Evolutionary conservation across 2,113 vertebrate genomes (phyloP).

Genomic region (Macquaria ambigua): DNA sequence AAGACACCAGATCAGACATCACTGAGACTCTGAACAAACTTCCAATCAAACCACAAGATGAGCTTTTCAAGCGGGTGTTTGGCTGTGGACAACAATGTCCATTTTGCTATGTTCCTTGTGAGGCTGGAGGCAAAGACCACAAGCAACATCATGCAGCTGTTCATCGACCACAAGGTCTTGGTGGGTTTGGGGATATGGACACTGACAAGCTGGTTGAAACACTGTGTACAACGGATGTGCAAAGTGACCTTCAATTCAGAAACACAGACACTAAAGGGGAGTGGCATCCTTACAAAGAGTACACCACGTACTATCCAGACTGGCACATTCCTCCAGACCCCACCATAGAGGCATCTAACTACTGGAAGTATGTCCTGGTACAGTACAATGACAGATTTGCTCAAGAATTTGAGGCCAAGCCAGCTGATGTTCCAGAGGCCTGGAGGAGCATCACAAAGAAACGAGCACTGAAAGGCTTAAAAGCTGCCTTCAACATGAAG

Average conservation of each 20-base stretch:
- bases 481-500: conserved; percentile 53
- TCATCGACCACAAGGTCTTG: conserved; percentile 73
- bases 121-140: conserved; percentile 74
- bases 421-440: conserved; percentile 62
- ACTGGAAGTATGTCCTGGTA: conserved; percentile 77
- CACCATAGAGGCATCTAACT: conserved; percentile 71
- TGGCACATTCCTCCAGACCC: conserved; percentile 80
- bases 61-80: conserved; percentile 70
- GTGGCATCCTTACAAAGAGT: conserved; percentile 59
- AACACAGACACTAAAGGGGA: accelerated
- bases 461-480: conserved; percentile 59
- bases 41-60: conserved; percentile 68
- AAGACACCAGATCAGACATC: not conserved
- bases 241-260: accelerated
- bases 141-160: conserved; percentile 58
- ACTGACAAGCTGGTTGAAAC: not conserved
- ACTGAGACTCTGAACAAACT: conserved; percentile 45
- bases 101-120: conserved; percentile 83
- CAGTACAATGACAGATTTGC: conserved; percentile 74
- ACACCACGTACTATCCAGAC: conserved; percentile 63
- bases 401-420: not conserved
- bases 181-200: accelerated
- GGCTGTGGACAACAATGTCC: conserved; percentile 83
- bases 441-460: conserved; percentile 62
- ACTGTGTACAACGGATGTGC: conserved; percentile 67